Evolutionary conservation across 2,113 vertebrate species (phyloP).

Genomic region (Lasiurus cinereus): DNA sequence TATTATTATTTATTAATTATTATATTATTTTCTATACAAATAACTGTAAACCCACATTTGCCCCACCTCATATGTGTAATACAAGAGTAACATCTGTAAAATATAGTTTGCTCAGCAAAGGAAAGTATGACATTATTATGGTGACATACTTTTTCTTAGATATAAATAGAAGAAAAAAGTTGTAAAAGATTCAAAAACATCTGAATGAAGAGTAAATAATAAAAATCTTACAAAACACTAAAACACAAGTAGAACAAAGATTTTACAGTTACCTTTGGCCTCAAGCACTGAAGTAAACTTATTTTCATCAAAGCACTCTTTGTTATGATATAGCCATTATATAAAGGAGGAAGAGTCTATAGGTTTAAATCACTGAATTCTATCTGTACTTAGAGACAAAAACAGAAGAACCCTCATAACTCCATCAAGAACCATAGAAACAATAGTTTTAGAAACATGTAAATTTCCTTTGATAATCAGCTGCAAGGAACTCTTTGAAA

Average conservation of each 20-base stretch:
- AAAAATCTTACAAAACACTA: background rate
- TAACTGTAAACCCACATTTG: background rate
- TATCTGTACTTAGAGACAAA: constrained; percentile 82
- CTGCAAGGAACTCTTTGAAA: constrained; percentile 82
- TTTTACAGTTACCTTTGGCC: background rate
- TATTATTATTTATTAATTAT: background rate
- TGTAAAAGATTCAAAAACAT: background rate
- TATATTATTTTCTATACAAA: background rate
- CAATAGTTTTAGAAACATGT: constrained; percentile 83
- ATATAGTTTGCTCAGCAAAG: constrained; percentile 28
- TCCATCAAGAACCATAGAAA: constrained; percentile 74
- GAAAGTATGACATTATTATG: constrained; percentile 7
- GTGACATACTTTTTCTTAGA: background rate
- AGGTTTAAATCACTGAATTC: constrained; percentile 76
- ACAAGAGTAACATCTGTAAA: background rate
- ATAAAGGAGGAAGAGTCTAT: constrained; percentile 74
- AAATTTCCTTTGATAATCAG: constrained; percentile 84
- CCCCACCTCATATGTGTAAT: background rate
- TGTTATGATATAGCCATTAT: background rate
- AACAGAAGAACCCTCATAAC: constrained; percentile 78
- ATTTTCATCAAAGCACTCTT: background rate
- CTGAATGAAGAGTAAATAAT: background rate
- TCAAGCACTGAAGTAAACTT: constrained; percentile 21
- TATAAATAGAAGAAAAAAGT: background rate
- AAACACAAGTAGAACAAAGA: background rate